Percentiles rank a stretch among this genome's conserved stretches.
Conservation (phyloP, 2,888 invertebrate species). For the Eilema caniola region DNA sequence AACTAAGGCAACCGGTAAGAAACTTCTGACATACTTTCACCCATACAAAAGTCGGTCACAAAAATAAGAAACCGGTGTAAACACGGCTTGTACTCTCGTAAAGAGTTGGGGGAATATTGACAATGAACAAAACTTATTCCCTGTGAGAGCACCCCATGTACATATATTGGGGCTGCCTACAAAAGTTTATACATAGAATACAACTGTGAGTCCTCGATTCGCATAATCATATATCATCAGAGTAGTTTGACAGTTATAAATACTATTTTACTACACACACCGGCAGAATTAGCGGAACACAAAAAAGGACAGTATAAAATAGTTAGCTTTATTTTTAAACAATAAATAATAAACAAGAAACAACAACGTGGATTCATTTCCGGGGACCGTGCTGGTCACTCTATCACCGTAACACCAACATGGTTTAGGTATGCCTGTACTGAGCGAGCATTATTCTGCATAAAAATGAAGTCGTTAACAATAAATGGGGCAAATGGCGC, state of each 20-base stretch:
- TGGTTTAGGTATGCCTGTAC: too few species aligned
- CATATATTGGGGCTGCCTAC: slow-evolving; percentile 36
- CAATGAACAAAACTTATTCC: slow-evolving; percentile 56
- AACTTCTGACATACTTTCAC: slow-evolving; percentile 10
- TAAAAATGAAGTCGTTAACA: too few species aligned
- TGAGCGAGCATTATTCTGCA: too few species aligned
- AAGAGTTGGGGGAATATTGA: slow-evolving; percentile 51
- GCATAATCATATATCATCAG: neutral
- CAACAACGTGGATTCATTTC: too few species aligned
- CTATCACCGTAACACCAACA: too few species aligned
- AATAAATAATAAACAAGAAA: too few species aligned
- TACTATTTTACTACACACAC: neutral
- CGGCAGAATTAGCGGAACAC: too few species aligned
- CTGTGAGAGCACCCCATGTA: slow-evolving; percentile 45
- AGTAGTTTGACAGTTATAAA: too few species aligned
- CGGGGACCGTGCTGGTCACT: too few species aligned
- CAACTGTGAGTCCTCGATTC: slow-evolving; percentile 16
- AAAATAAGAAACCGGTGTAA: slow-evolving; percentile 18
- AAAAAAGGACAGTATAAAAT: too few species aligned
- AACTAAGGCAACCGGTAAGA: slow-evolving; percentile 2
- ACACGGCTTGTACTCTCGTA: slow-evolving; percentile 25
- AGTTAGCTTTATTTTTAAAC: too few species aligned
- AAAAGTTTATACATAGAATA: slow-evolving; percentile 32
- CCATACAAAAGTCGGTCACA: slow-evolving; percentile 18
- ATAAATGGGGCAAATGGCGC: too few species aligned